These are phyloP conservation scores for Drosophila anceps DNA, from an alignment of 2,888 invertebrate species.

Conservation along the genomic window DNA sequence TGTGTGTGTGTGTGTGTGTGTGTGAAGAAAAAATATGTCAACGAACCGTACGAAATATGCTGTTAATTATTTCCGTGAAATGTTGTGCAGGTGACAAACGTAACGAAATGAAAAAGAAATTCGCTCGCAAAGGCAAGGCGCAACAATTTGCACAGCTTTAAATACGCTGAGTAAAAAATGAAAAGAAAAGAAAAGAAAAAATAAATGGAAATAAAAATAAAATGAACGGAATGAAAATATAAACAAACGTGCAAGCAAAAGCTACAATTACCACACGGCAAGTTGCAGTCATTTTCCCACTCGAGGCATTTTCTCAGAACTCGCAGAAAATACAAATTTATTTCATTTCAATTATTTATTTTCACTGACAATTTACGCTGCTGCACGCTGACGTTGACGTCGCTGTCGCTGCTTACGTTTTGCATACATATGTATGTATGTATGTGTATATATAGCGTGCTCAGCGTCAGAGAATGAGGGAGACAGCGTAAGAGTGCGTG, in stretches of 20 bases:
- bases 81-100: constrained; percentile 38
- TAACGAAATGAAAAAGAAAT: constrained; percentile 2
- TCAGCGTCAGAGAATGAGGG: background rate
- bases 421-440: background rate
- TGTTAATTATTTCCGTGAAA: constrained; percentile 51
- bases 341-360: constrained; percentile 33
- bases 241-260: constrained; percentile 6
- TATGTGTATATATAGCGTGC: no score
- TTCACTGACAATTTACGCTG: constrained; percentile 10
- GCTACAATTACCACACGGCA: constrained; percentile 14
- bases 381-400: constrained; percentile 15
- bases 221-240: constrained; percentile 6
- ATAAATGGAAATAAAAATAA: constrained; percentile 11
- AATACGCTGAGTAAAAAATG: background rate
- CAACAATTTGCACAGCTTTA: constrained; percentile 11
- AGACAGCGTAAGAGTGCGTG: constrained; percentile 3
- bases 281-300: constrained; percentile 22
- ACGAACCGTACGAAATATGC: constrained; percentile 42
- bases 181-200: background rate
- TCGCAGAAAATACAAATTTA: constrained; percentile 40
- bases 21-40: constrained; percentile 38
- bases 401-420: background rate
- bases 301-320: constrained; percentile 14
- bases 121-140: constrained; percentile 8
- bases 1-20: background rate